phyloP scores from a whole-genome alignment of 1,140 invertebrate genomes.

The Melitaea cinxia region DNA sequence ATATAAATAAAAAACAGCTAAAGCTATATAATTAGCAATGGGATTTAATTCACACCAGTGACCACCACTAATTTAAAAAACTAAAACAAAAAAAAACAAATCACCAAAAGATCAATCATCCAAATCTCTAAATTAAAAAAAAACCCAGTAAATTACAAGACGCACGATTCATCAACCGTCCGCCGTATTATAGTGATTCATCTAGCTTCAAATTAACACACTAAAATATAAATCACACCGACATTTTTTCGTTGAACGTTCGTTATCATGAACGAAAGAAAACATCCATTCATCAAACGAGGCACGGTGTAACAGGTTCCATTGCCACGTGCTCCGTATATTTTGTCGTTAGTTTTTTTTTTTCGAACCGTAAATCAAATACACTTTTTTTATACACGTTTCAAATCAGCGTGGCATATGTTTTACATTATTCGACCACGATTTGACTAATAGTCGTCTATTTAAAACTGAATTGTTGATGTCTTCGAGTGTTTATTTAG shows the following conservation, averaged over 20 bases:
- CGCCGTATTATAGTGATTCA: too few species aligned
- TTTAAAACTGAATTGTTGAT: slow-evolving; percentile 1
- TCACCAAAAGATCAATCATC: too few species aligned
- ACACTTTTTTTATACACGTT: slow-evolving; percentile 27
- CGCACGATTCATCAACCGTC: background rate
- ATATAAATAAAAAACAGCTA: too few species aligned
- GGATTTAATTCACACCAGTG: too few species aligned
- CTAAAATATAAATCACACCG: background rate
- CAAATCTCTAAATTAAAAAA: too few species aligned
- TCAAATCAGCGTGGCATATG: slow-evolving; percentile 16
- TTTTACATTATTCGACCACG: slow-evolving; percentile 20
- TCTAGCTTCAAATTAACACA: background rate
- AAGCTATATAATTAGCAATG: too few species aligned
- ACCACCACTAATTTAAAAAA: too few species aligned
- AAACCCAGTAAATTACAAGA: too few species aligned
- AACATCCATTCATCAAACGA: slow-evolving; percentile 8
- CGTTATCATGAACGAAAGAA: slow-evolving; percentile 2
- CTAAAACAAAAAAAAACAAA: too few species aligned
- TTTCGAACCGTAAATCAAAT: slow-evolving; percentile 25
- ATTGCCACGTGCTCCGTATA: slow-evolving; percentile 34
- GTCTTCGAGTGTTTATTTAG: background rate
- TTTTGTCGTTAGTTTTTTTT: slow-evolving; percentile 32
- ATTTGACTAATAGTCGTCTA: slow-evolving; percentile 7
- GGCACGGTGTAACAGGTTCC: slow-evolving; percentile 30
- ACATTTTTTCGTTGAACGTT: background rate